These are phyloP conservation scores for Opisthograptis luteolata DNA, from an alignment of 2,888 invertebrate species.

Conservation along the genomic window DNA sequence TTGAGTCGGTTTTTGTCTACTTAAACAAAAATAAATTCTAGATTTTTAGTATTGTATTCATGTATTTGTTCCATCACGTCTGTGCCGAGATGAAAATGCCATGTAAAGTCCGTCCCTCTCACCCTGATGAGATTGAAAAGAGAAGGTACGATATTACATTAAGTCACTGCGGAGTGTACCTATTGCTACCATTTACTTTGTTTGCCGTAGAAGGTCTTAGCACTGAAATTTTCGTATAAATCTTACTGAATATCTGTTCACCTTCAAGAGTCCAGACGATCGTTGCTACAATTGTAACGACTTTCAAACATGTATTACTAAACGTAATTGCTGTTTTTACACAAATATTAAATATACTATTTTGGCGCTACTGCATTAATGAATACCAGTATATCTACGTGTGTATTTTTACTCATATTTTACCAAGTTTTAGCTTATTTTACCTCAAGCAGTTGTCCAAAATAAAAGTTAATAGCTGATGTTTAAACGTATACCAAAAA, in stretches of 20 bases:
- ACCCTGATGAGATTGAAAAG: slow-evolving; percentile 59
- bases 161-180: slow-evolving; percentile 68
- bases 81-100: slow-evolving; percentile 78
- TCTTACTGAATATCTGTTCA: slow-evolving; percentile 65
- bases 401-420: no score
- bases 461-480: slow-evolving; percentile 32
- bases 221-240: slow-evolving; percentile 64
- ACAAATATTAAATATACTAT: slow-evolving; percentile 21
- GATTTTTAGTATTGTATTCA: slow-evolving; percentile 80
- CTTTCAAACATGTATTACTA: slow-evolving; percentile 58
- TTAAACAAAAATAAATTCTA: slow-evolving; percentile 54
- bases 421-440: no score
- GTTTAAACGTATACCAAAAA: slow-evolving; percentile 33
- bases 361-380: no score
- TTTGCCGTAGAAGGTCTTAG: slow-evolving; percentile 61
- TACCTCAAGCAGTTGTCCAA: slow-evolving; percentile 25
- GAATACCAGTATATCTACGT: no score
- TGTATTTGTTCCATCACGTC: slow-evolving; percentile 81
- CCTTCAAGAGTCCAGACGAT: slow-evolving; percentile 73
- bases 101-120: slow-evolving; percentile 74
- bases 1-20: slow-evolving; percentile 63
- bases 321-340: slow-evolving; percentile 40
- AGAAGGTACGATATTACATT: slow-evolving; percentile 67
- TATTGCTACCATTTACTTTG: slow-evolving; percentile 70
- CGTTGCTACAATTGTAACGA: slow-evolving; percentile 55